Conservation (phyloP, 64 coral and sea anemone genomes). For the Hydrozoanthus tunicans region DNA sequence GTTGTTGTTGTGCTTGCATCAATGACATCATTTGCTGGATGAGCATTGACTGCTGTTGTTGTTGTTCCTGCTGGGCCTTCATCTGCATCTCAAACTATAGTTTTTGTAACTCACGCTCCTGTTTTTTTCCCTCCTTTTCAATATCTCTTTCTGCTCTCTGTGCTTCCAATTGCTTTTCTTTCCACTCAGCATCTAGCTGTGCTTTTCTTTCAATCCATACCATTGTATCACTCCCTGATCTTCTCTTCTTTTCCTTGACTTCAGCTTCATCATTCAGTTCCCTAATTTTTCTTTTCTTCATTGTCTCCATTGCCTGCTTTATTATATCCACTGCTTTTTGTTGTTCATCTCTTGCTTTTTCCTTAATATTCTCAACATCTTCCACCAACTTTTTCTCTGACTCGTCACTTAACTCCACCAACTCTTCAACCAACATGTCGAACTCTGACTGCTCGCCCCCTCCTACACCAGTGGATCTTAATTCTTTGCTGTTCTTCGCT, state of each 20-base stretch:
- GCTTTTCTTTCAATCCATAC: not conserved
- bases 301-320: slow-evolving; percentile 52
- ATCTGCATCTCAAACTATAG: slow-evolving; percentile 43
- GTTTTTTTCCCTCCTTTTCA: not conserved
- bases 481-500: slow-evolving; percentile 37
- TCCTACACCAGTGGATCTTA: slow-evolving; percentile 45
- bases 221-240: not conserved
- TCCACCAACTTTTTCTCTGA: slow-evolving; percentile 8
- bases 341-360: slow-evolving; percentile 29
- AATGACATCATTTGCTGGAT: slow-evolving; percentile 65
- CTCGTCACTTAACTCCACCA: slow-evolving; percentile 42
- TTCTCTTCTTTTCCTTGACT: slow-evolving; percentile 30
- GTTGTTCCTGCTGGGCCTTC: slow-evolving; percentile 56
- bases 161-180: slow-evolving; percentile 20
- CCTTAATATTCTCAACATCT: slow-evolving; percentile 14
- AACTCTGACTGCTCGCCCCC: slow-evolving; percentile 33
- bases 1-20: slow-evolving; percentile 61
- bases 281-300: slow-evolving; percentile 32
- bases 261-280: slow-evolving; percentile 5
- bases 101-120: not conserved
- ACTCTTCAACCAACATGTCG: slow-evolving; percentile 51
- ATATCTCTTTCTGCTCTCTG: slow-evolving; percentile 25
- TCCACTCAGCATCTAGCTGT: slow-evolving; percentile 17
- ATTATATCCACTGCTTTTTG: slow-evolving; percentile 42
- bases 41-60: slow-evolving; percentile 46